A percentile compares a stretch with the other conserved stretches of the same genome.
These are phyloP conservation scores for Ophiothrix spiculata DNA, from an alignment of 35 echinoderm and acorn worm species.

Conservation along the genomic window DNA sequence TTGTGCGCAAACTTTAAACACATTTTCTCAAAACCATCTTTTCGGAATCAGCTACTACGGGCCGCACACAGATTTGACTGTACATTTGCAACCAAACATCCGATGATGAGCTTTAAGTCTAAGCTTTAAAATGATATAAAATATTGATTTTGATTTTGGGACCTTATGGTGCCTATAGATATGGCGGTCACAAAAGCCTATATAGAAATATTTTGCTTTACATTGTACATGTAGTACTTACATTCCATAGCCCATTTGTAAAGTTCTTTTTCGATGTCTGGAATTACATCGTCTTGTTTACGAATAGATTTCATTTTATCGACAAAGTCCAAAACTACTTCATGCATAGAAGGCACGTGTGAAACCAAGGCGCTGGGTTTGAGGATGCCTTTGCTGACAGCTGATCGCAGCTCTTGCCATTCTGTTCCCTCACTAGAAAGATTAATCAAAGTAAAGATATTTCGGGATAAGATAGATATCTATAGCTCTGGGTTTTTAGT, in stretches of 20 bases:
- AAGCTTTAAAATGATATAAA: too few species aligned
- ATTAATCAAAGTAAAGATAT: not conserved
- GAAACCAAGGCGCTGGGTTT: not conserved
- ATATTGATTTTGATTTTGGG: too few species aligned
- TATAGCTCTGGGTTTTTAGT: not conserved
- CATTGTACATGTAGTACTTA: not conserved
- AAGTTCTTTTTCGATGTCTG: not conserved
- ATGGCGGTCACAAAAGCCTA: not conserved
- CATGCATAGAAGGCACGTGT: not conserved
- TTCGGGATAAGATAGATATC: not conserved
- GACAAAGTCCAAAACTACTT: not conserved
- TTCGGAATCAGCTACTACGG: not conserved
- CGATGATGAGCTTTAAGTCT: not conserved
- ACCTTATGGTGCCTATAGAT: not conserved
- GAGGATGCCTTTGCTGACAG: not conserved
- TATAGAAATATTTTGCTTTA: not conserved
- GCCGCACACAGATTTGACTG: not conserved
- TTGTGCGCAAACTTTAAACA: too few species aligned
- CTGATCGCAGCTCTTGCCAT: not conserved
- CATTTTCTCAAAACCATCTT: not conserved
- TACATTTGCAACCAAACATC: not conserved
- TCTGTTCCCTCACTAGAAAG: not conserved
- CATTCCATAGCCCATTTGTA: slow-evolving; percentile 1
- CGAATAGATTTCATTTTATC: not conserved
- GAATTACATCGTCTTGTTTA: not conserved